Evolutionary conservation across 2,797 vertebrate species (phyloP).

Genomic region (Poeciliopsis presidionis): DNA sequence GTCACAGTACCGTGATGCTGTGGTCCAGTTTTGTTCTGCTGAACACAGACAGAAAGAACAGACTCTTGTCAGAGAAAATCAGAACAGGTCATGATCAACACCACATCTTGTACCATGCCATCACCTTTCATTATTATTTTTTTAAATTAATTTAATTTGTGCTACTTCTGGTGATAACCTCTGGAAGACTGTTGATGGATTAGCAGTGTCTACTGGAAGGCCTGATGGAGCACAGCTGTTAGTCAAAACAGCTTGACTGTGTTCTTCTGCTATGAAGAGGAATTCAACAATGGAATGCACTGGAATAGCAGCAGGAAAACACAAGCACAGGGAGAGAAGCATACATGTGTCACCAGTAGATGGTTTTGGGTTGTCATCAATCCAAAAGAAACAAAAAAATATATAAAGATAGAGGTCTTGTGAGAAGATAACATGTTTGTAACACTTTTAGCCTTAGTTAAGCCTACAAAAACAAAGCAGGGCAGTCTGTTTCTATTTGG

Average conservation of each 20-base stretch:
- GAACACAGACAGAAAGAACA: background rate
- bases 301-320: constrained; percentile 61
- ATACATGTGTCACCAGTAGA: constrained; percentile 39
- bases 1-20: background rate
- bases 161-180: background rate
- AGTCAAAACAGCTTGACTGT: constrained; percentile 9
- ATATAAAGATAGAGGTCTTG: constrained; percentile 44
- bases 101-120: background rate
- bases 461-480: constrained; percentile 11
- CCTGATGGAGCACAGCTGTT: constrained; percentile 2
- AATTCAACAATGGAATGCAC: constrained; percentile 73
- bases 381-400: constrained; percentile 56
- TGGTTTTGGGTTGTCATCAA: constrained; percentile 42
- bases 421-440: constrained; percentile 46
- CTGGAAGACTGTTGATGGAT: background rate
- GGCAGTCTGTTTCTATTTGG: background rate
- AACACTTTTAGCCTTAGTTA: constrained; percentile 3
- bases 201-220: background rate
- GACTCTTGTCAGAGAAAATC: background rate
- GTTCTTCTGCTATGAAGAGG: constrained; percentile 53
- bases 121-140: background rate
- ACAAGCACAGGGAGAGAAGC: constrained; percentile 35
- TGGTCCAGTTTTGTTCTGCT: background rate
- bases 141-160: background rate
- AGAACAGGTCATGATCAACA: background rate